These are phyloP conservation scores for Germaria angustata DNA, from an alignment of 2,888 invertebrate genomes.

Conservation along the genomic window DNA sequence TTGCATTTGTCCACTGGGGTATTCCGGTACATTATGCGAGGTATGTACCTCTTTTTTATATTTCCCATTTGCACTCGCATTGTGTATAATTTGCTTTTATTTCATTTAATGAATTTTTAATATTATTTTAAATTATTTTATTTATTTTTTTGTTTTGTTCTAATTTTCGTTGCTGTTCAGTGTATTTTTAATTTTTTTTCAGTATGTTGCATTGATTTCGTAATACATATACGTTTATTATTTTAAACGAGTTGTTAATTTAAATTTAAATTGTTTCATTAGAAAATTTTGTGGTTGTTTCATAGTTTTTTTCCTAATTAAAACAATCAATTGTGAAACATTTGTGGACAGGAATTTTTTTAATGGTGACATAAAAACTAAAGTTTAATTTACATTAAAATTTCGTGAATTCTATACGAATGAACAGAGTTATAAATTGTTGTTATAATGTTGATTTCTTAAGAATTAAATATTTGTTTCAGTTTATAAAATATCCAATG, in stretches of 20 bases:
- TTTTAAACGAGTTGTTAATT: constrained; percentile 31
- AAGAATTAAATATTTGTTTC: no score
- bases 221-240: constrained; percentile 5
- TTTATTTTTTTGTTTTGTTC: no score
- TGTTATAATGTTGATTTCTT: no score
- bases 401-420: neutral
- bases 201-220: constrained; percentile 28
- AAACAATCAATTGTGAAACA: neutral
- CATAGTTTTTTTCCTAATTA: neutral
- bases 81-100: constrained; percentile 50
- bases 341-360: neutral
- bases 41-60: constrained; percentile 79
- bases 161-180: neutral
- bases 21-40: constrained; percentile 92
- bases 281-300: constrained; percentile 1
- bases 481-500: no score
- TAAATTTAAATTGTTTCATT: constrained; percentile 49
- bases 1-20: constrained; percentile 94
- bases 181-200: constrained; percentile 18
- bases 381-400: constrained; percentile 3
- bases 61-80: neutral
- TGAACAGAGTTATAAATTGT: no score
- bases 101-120: constrained; percentile 53
- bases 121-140: no score
- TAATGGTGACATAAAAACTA: neutral